Evolutionary conservation across 2,888 invertebrate genomes (phyloP), one percentile per base, ranked within the genome.

Genomic region (Drosophila nr. perissopoda): DNA sequence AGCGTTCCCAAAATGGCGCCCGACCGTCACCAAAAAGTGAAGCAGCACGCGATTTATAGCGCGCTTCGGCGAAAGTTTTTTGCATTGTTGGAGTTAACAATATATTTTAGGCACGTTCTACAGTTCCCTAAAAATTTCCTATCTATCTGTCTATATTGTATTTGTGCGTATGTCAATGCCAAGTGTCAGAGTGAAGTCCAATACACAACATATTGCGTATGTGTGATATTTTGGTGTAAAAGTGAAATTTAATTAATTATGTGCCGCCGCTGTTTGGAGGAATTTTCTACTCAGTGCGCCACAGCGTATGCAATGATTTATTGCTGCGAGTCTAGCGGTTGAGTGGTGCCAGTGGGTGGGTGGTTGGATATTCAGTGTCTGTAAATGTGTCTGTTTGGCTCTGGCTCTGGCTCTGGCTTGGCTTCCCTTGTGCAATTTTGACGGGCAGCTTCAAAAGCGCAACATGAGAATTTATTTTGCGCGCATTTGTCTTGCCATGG

Each of bases 401-500:
- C 48, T 46, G 21, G 21, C 42, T 21, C 25, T 27, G 27, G 31
- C 31, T 10, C 31, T 46, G 42, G 38, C 69, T 65, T 72, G 56
- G 42, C 74, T 74, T 74, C 49, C 70, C 56, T 63, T 63, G 66
- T 84, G 89, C 87, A 88, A 81, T 76, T 84, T 75, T 88, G 89
- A 88, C 78, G 88, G 69, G 69, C 79, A 74, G 75, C 79, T 70
- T 80, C 81, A 89, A 88, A 86, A 88, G 83, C 88, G 83, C 85
- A 88, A 85, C 86, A 82, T 76, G 89, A 88, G 86, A 82, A 88
- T 88, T 82, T 89, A 88, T 89, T 88, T 88, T 63, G 68, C 76
- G 76, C 79, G 75, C 90, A 88, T 88, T 89, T 88, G 88, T 88
- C 90, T 88, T 88, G 66, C 64, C 70, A 34, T 46, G 40, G 56